A percentile compares a stretch with the other conserved stretches of the same genome.
These are phyloP conservation scores for Eurytemora carolleeae DNA, from an alignment of 1,140 invertebrate species.

Conservation along the genomic window DNA sequence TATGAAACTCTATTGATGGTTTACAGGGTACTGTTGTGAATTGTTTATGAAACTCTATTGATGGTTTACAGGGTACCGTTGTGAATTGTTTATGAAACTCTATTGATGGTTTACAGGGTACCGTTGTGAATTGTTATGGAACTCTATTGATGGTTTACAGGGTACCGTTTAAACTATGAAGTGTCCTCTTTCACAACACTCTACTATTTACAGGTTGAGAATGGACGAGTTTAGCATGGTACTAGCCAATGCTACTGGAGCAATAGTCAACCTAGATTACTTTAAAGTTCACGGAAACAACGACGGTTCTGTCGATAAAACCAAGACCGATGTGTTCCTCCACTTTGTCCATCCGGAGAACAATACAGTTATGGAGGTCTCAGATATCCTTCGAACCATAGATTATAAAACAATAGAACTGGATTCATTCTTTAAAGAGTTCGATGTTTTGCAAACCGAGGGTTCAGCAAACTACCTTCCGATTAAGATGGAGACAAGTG, in stretches of 20 bases:
- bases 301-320: constrained; percentile 76
- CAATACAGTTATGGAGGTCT: constrained; percentile 72
- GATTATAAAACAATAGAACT: constrained; percentile 77
- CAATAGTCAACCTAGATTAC: constrained; percentile 80
- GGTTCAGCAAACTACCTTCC: constrained; percentile 5
- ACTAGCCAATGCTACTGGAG: constrained; percentile 59
- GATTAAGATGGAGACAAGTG: constrained; percentile 20
- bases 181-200: too few relatives aligned
- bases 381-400: constrained; percentile 56
- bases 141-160: too few relatives aligned
- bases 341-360: constrained; percentile 73
- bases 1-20: too few relatives aligned
- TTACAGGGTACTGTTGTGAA: too few relatives aligned
- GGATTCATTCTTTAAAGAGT: constrained; percentile 60
- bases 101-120: too few relatives aligned
- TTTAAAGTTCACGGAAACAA: constrained; percentile 76
- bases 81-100: too few relatives aligned
- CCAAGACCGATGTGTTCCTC: constrained; percentile 76
- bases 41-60: too few relatives aligned
- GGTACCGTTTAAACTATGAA: too few relatives aligned
- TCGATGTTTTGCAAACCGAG: constrained; percentile 25
- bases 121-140: too few relatives aligned
- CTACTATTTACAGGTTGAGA: constrained; percentile 16
- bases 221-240: constrained; percentile 32
- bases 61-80: too few relatives aligned